These are phyloP conservation scores for Koerneria pararmatus DNA, from an alignment of 2,888 invertebrate genomes.

Conservation along the genomic window DNA sequence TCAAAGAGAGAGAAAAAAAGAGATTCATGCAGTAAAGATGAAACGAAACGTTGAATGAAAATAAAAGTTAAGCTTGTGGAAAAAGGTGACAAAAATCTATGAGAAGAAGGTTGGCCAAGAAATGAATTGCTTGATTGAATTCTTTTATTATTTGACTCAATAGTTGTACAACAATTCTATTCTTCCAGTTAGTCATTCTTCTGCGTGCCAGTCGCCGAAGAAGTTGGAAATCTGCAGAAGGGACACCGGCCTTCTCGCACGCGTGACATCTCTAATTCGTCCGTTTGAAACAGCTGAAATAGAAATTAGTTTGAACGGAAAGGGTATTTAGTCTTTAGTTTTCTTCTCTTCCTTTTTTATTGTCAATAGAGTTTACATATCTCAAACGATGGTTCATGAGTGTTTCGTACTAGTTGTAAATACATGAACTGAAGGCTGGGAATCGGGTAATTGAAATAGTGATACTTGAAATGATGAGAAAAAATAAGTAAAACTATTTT, in stretches of 20 bases:
- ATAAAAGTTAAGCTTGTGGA: constrained; percentile 13
- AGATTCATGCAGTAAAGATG: constrained; percentile 8
- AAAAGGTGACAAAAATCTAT: too few relatives aligned
- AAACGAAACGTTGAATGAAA: constrained; percentile 13
- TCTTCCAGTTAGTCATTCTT: background rate
- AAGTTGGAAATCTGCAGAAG: constrained; percentile 72
- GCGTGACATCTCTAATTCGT: constrained; percentile 89
- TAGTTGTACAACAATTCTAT: background rate
- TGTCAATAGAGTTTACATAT: too few relatives aligned
- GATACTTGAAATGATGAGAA: too few relatives aligned
- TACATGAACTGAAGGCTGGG: too few relatives aligned
- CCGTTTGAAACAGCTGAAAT: constrained; percentile 84
- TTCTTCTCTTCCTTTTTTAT: constrained; percentile 81
- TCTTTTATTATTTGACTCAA: too few relatives aligned
- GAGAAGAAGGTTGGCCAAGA: too few relatives aligned
- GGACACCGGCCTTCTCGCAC: constrained; percentile 86
- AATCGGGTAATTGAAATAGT: too few relatives aligned
- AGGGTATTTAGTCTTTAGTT: constrained; percentile 78
- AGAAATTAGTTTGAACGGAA: constrained; percentile 72
- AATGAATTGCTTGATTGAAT: too few relatives aligned
- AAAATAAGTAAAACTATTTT: too few relatives aligned
- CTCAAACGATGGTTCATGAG: too few relatives aligned
- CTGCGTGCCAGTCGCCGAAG: background rate
- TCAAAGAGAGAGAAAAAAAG: constrained; percentile 13
- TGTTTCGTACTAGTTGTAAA: too few relatives aligned